phyloP scores from a whole-genome alignment of 2,797 vertebrate species.

The Gadopsis bispinosus region DNA sequence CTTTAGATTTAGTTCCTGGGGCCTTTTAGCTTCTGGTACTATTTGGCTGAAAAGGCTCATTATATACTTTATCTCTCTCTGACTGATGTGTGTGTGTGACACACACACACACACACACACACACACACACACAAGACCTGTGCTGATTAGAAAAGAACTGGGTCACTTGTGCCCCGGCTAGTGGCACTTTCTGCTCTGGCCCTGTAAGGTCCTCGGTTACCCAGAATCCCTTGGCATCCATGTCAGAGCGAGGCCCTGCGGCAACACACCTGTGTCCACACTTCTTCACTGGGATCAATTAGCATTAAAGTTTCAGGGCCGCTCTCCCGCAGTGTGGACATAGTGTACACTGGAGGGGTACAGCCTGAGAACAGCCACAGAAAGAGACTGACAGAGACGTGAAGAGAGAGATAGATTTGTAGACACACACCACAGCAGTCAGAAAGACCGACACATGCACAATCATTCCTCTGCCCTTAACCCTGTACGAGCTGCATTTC shows the following conservation, averaged over 20 bases:
- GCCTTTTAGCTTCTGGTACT: constrained; percentile 38
- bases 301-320: constrained; percentile 84
- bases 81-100: constrained; percentile 19
- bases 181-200: constrained; percentile 69
- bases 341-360: constrained; percentile 76
- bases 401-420: constrained; percentile 59
- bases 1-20: constrained; percentile 29
- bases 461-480: constrained; percentile 1
- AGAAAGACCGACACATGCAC: constrained; percentile 20
- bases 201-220: constrained; percentile 72
- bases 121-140: constrained; percentile 52
- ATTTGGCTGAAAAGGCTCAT: constrained; percentile 42
- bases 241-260: constrained; percentile 74
- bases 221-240: constrained; percentile 72
- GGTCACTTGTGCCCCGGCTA: constrained; percentile 74
- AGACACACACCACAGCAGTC: constrained; percentile 38
- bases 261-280: constrained; percentile 85
- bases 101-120: constrained; percentile 2
- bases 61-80: constrained; percentile 43
- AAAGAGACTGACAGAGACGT: constrained; percentile 57
- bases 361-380: constrained; percentile 65
- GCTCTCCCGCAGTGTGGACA: constrained; percentile 68
- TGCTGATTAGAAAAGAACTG: constrained; percentile 77
- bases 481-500: background rate
- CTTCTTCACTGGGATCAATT: constrained; percentile 87